These are phyloP conservation scores for Chiroxiphia lanceolata DNA, from an alignment of 2,797 vertebrate species.

Conservation along the genomic window DNA sequence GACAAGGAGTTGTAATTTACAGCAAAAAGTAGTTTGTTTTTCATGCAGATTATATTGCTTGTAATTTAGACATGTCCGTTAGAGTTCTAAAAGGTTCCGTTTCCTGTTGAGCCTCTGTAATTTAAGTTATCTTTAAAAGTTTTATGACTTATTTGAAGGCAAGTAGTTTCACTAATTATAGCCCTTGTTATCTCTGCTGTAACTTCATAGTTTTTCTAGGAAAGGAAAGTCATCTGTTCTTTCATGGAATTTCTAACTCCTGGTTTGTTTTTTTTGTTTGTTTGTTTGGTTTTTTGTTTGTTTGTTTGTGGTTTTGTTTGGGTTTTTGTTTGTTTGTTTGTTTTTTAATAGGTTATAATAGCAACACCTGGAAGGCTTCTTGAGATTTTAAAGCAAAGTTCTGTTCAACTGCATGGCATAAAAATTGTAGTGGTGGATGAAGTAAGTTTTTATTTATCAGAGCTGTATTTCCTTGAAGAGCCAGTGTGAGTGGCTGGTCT, in stretches of 20 bases:
- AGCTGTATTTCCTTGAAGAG: not conserved
- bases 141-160: not conserved
- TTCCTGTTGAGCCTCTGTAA: not conserved
- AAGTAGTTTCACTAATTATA: not conserved
- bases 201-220: not conserved
- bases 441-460: constrained; percentile 74
- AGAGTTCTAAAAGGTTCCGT: not conserved
- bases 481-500: not conserved
- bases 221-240: not conserved
- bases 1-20: not conserved
- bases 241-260: not conserved
- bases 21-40: not conserved
- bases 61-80: not conserved
- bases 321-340: not conserved
- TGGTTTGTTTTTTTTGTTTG: not conserved
- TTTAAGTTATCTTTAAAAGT: not conserved
- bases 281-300: not conserved
- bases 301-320: not conserved
- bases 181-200: not conserved
- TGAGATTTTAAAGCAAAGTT: constrained; percentile 90
- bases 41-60: not conserved
- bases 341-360: constrained; percentile 84
- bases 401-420: constrained; percentile 80
- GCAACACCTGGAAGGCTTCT: constrained; percentile 93
- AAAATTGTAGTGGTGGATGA: constrained; percentile 92